Conservation (phyloP, 2,113 vertebrate species). For the Dryoscopus gambensis region DNA sequence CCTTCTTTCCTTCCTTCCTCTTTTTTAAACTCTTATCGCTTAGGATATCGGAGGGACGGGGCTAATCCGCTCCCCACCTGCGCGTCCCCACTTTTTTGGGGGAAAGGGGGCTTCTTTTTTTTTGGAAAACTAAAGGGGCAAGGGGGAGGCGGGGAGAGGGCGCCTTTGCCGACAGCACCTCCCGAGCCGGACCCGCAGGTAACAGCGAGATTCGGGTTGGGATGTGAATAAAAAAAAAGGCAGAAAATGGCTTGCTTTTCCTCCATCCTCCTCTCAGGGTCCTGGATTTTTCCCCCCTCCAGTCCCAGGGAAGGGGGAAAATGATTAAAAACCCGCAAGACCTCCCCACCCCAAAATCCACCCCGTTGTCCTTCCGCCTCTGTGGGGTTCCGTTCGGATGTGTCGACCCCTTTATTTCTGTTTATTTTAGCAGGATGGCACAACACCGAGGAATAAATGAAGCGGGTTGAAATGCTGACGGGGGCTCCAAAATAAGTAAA, state of each 20-base stretch:
- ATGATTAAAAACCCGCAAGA: background rate
- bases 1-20: background rate
- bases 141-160: no score
- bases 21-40: background rate
- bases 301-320: background rate
- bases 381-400: background rate
- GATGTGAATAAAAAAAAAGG: background rate
- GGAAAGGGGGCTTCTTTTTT: background rate
- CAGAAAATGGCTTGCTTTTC: background rate
- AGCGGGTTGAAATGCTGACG: background rate
- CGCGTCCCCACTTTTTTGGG: background rate
- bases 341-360: background rate
- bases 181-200: background rate
- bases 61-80: background rate
- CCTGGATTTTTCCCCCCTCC: background rate
- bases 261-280: background rate
- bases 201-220: background rate
- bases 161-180: background rate
- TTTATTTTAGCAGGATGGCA: background rate
- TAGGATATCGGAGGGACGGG: background rate
- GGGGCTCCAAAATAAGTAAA: background rate
- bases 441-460: background rate
- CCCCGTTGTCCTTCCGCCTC: background rate
- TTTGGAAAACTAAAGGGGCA: background rate
- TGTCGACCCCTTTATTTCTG: background rate